A percentile compares a stretch with the other conserved stretches of the same genome.
These are phyloP conservation scores for Murina feae DNA, from an alignment of 2,113 vertebrate species.

Conservation along the genomic window DNA sequence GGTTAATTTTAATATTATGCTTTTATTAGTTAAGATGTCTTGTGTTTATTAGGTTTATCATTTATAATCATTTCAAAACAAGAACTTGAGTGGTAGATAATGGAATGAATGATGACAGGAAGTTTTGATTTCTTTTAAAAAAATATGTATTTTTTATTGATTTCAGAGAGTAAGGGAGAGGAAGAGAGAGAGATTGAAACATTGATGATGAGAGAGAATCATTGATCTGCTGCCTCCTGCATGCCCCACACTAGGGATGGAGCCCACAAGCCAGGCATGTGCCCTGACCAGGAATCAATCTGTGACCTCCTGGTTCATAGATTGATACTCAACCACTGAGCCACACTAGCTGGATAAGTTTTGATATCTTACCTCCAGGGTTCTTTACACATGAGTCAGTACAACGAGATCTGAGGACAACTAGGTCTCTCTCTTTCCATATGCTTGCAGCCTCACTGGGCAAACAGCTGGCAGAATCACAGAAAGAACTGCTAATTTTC, in stretches of 20 bases:
- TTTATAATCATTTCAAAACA: background rate
- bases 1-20: too few relatives aligned
- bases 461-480: background rate
- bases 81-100: background rate
- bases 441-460: background rate
- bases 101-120: background rate
- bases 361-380: background rate
- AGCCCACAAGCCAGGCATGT: too few relatives aligned
- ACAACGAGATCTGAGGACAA: rapidly evolving
- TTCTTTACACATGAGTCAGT: background rate
- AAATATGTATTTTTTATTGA: too few relatives aligned
- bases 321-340: too few relatives aligned
- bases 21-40: too few relatives aligned
- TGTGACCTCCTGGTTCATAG: too few relatives aligned
- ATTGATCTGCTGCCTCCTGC: too few relatives aligned
- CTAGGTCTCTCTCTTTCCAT: too few relatives aligned
- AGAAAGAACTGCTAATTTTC: background rate
- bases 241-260: too few relatives aligned
- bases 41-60: background rate
- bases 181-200: background rate
- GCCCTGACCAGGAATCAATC: too few relatives aligned
- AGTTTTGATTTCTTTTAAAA: background rate
- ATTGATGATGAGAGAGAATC: too few relatives aligned
- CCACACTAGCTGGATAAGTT: background rate
- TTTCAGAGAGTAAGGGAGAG: too few relatives aligned